Evolutionary conservation across 2,113 vertebrate genomes (phyloP).

Genomic region (Pelecanus crispus): DNA sequence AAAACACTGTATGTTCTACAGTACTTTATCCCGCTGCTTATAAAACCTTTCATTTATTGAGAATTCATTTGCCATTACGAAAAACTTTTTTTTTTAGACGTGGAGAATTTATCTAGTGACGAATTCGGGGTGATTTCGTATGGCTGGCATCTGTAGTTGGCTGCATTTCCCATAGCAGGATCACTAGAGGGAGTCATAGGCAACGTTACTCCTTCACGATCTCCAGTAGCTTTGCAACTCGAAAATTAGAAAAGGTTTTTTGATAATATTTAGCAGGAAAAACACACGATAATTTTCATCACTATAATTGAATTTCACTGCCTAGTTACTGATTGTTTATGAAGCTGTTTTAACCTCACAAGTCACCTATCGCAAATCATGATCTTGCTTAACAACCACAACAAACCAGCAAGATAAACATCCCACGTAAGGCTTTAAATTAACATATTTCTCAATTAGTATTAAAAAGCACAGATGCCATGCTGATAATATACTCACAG

Average conservation of each 20-base stretch:
- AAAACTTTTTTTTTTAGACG: neutral
- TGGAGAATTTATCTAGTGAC: neutral
- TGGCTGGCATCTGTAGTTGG: neutral
- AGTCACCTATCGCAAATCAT: neutral
- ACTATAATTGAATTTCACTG: neutral
- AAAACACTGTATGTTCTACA: neutral
- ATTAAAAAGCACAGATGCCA: neutral
- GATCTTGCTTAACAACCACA: neutral
- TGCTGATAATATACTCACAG: neutral
- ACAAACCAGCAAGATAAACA: neutral
- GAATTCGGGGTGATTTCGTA: no score
- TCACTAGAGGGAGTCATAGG: conserved; percentile 49
- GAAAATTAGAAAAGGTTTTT: neutral
- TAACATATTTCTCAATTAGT: neutral
- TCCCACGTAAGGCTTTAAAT: neutral
- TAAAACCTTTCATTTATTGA: neutral
- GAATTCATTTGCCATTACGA: neutral
- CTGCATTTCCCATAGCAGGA: conserved; percentile 7
- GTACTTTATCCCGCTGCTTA: neutral
- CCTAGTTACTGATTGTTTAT: neutral
- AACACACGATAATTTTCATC: neutral
- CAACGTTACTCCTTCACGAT: neutral
- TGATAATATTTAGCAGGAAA: neutral
- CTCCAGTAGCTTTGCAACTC: neutral
- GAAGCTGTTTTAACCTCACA: neutral